Conservation (phyloP, 2,797 vertebrate species). For the Triplophysa yarkandensis region DNA sequence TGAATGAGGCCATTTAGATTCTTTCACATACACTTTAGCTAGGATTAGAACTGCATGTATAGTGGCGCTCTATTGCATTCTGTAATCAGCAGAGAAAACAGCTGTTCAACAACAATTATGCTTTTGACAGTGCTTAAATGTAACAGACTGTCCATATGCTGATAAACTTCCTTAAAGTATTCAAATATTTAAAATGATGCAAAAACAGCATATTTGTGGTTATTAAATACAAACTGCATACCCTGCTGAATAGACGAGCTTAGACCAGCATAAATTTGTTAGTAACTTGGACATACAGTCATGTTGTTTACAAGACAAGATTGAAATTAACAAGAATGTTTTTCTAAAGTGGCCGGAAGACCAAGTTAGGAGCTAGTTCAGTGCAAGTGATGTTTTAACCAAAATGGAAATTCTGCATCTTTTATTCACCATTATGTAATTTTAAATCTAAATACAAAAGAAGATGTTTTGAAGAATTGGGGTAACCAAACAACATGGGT, state of each 20-base stretch:
- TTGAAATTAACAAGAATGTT: too few relatives aligned
- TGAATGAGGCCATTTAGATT: neutral
- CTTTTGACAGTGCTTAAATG: neutral
- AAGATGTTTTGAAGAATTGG: too few relatives aligned
- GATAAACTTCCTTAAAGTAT: neutral
- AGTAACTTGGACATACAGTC: neutral
- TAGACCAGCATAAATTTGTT: neutral
- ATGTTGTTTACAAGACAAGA: neutral
- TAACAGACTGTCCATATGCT: constrained; percentile 4
- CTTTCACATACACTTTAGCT: neutral
- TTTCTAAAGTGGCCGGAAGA: neutral
- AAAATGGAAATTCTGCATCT: too few relatives aligned
- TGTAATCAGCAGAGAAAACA: constrained; percentile 1
- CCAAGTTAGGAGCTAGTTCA: neutral
- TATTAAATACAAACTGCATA: neutral
- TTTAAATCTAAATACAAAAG: too few relatives aligned
- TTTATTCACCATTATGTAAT: too few relatives aligned
- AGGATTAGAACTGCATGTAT: neutral
- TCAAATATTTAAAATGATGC: neutral
- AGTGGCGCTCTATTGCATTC: neutral
- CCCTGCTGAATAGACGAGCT: neutral
- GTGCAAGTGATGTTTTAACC: too few relatives aligned
- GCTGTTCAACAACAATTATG: neutral
- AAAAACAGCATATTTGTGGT: neutral
- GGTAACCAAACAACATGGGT: too few relatives aligned